These are phyloP conservation scores for Sitta carolinensis DNA, from an alignment of 2,797 vertebrate genomes.

Conservation along the genomic window DNA sequence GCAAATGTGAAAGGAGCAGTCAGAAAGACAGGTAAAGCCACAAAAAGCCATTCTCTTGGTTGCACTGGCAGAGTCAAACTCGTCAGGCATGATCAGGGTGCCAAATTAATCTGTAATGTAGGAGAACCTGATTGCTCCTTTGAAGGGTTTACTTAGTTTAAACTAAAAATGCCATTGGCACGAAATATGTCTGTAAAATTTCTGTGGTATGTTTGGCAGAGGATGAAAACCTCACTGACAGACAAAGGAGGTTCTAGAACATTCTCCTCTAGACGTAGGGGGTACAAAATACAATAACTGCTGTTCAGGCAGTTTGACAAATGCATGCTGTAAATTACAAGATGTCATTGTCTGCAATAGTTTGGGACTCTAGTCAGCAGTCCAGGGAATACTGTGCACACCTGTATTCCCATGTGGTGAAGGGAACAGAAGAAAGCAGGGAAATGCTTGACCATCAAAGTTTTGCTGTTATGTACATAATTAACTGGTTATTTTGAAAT, in stretches of 20 bases:
- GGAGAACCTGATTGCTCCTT: background rate
- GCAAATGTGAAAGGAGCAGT: background rate
- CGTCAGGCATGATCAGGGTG: background rate
- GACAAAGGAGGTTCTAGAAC: background rate
- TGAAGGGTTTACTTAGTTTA: background rate
- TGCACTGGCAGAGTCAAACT: background rate
- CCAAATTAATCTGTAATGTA: background rate
- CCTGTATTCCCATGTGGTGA: accelerated
- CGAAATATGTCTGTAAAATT: background rate
- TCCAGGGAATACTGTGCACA: background rate
- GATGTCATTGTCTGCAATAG: background rate
- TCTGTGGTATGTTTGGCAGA: background rate
- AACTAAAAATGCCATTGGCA: background rate
- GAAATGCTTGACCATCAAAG: background rate
- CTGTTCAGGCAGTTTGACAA: background rate
- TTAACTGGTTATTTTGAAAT: background rate
- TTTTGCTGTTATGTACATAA: background rate
- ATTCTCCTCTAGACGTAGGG: background rate
- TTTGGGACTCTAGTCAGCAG: background rate
- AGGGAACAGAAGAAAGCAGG: background rate
- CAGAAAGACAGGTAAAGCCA: background rate
- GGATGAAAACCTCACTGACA: background rate
- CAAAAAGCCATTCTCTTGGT: background rate
- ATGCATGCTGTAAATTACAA: background rate
- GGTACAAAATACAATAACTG: background rate